These are phyloP conservation scores for Crotalus viridis DNA, from an alignment of 2,113 vertebrate species.

Conservation along the genomic window DNA sequence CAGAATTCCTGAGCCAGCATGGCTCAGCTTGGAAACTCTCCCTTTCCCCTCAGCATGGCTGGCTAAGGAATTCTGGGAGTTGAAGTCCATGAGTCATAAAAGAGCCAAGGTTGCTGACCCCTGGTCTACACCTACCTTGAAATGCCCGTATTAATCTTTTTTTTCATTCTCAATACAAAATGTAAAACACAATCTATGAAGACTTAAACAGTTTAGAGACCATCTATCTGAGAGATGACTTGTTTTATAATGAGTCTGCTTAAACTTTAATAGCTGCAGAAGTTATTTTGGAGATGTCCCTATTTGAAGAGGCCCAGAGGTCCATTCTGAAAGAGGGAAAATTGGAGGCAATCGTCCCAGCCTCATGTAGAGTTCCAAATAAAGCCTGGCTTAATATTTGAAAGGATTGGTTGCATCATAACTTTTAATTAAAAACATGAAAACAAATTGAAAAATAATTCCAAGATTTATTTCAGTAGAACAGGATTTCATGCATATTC, in stretches of 20 bases:
- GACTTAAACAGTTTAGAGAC: not conserved
- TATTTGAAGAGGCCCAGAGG: not conserved
- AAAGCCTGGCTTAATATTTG: not conserved
- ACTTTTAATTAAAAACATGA: not conserved
- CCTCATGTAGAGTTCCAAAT: not conserved
- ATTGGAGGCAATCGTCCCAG: not conserved
- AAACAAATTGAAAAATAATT: not conserved
- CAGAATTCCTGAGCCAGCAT: no score
- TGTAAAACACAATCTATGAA: not conserved
- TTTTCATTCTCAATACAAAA: not conserved
- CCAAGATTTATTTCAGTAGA: not conserved
- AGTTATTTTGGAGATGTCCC: not conserved
- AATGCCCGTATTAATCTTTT: not conserved
- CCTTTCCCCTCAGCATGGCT: no score
- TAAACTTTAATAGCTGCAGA: not conserved
- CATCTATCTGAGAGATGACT: not conserved
- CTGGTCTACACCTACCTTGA: not conserved
- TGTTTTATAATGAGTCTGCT: not conserved
- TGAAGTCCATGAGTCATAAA: no score
- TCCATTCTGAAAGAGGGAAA: not conserved
- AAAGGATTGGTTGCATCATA: not conserved
- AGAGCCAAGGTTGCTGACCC: no score
- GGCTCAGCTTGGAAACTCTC: no score
- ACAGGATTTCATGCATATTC: not conserved
- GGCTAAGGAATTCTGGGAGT: no score